Percentiles rank a stretch among this genome's conserved stretches.
These are phyloP conservation scores for Meriones psammophilus DNA, from an alignment of 2,797 vertebrate genomes.

Conservation along the genomic window DNA sequence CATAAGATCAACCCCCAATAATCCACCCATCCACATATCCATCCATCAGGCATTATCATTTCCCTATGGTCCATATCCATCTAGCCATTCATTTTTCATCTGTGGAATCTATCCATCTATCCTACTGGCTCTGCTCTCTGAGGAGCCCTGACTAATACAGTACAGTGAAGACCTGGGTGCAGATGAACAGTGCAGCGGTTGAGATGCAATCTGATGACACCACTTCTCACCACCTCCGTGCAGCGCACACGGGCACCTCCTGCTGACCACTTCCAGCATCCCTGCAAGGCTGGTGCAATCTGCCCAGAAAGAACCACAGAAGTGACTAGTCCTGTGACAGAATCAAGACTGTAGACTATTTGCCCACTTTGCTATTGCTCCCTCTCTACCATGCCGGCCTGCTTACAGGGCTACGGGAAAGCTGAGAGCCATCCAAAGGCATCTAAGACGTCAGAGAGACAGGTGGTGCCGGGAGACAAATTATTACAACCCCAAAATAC, in stretches of 20 bases:
- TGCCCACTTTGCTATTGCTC: too few relatives aligned
- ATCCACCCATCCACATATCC: background rate
- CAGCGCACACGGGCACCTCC: rapidly evolving
- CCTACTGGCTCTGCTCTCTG: background rate
- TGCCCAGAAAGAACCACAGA: background rate
- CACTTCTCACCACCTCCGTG: background rate
- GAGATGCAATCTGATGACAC: background rate
- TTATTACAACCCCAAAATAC: background rate
- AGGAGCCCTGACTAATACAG: background rate
- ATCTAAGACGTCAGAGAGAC: background rate
- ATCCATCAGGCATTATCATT: background rate
- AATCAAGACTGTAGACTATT: background rate
- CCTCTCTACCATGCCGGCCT: rapidly evolving
- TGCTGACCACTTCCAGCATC: rapidly evolving
- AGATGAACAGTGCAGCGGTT: background rate
- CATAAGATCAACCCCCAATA: too few relatives aligned
- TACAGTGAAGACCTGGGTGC: background rate
- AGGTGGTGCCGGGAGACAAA: background rate
- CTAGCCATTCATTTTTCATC: background rate
- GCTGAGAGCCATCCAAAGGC: background rate
- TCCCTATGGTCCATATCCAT: background rate
- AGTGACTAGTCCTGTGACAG: background rate
- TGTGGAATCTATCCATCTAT: background rate
- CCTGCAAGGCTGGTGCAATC: background rate
- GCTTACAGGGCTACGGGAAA: background rate